phyloP scores from a whole-genome alignment of 2,888 invertebrate species.

The Monochamus alternatus region DNA sequence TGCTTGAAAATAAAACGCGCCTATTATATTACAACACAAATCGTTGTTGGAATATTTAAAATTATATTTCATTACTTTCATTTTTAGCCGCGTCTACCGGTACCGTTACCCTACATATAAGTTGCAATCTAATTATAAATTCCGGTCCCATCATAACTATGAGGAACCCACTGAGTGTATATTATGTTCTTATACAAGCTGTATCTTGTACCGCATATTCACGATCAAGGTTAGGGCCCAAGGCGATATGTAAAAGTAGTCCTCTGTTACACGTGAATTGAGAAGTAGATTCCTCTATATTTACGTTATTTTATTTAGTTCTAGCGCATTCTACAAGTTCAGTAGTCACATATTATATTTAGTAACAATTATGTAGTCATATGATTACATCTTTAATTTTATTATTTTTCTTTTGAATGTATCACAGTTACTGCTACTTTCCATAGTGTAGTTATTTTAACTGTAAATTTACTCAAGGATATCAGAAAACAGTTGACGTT shows the following conservation, averaged over 20 bases:
- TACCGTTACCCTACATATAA: constrained; percentile 17
- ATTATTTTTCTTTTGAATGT: too few relatives aligned
- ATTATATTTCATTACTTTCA: constrained; percentile 19
- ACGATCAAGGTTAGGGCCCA: constrained; percentile 28
- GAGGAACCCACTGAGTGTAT: background rate
- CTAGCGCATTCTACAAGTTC: too few relatives aligned
- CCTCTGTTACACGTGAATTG: background rate
- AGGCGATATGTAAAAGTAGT: background rate
- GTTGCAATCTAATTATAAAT: constrained; percentile 9
- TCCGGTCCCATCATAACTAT: constrained; percentile 12
- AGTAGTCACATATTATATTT: too few relatives aligned
- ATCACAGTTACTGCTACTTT: too few relatives aligned
- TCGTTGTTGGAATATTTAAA: constrained; percentile 23
- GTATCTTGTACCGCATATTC: background rate
- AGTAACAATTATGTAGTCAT: too few relatives aligned
- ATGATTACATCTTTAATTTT: too few relatives aligned
- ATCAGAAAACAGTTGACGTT: too few relatives aligned
- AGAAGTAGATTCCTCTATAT: background rate
- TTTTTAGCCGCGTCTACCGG: constrained; percentile 6
- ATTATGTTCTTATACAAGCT: background rate
- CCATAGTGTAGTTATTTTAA: too few relatives aligned
- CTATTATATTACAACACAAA: constrained; percentile 26
- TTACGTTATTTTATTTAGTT: background rate
- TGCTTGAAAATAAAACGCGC: constrained; percentile 19
- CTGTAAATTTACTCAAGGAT: too few relatives aligned